phyloP scores from a whole-genome alignment of 1,140 invertebrate genomes.

The Adelges cooleyi region DNA sequence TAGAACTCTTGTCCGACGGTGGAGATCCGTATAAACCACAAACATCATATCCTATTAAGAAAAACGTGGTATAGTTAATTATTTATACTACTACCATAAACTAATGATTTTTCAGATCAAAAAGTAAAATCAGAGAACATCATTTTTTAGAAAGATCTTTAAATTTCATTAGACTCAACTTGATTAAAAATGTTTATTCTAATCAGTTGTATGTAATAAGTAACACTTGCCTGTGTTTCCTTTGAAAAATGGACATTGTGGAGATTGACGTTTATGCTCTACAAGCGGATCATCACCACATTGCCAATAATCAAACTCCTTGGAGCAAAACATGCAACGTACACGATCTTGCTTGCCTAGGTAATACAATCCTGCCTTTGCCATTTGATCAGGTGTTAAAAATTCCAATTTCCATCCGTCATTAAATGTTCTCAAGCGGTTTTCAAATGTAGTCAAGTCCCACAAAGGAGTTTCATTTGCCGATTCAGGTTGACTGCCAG shows the following conservation, averaged over 20 bases:
- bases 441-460: neutral
- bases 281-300: constrained; percentile 61
- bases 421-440: neutral
- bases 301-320: constrained; percentile 70
- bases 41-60: constrained; percentile 33
- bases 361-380: constrained; percentile 51
- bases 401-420: constrained; percentile 31
- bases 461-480: neutral
- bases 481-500: neutral
- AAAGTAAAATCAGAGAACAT: too few relatives aligned
- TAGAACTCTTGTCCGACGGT: neutral
- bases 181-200: too few relatives aligned
- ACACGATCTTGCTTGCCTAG: constrained; percentile 55
- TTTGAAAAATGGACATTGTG: constrained; percentile 31
- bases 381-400: constrained; percentile 31
- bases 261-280: constrained; percentile 67
- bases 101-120: neutral
- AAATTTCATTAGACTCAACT: too few relatives aligned
- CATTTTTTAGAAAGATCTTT: neutral
- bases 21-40: constrained; percentile 31
- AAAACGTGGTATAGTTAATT: neutral
- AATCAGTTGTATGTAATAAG: too few relatives aligned
- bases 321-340: constrained; percentile 71
- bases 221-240: too few relatives aligned
- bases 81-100: too few relatives aligned